phyloP scores from a whole-genome alignment of 2,113 vertebrate species.

The Eulemur rufifrons region DNA sequence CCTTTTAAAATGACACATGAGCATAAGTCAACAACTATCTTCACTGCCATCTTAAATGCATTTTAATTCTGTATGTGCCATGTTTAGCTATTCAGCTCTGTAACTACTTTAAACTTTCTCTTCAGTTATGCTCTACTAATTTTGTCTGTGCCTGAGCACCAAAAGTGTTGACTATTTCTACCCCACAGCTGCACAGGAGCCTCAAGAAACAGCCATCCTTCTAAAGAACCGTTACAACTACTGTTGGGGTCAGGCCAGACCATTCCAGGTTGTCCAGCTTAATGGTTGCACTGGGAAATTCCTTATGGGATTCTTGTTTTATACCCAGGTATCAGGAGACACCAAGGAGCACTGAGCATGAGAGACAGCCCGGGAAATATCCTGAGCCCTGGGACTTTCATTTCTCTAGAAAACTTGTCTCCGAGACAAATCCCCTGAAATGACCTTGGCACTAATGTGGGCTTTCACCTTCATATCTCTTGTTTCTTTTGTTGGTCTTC shows the following conservation, averaged over 20 bases:
- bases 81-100: slow-evolving; percentile 63
- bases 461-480: slow-evolving; percentile 53
- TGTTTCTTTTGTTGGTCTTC: slow-evolving; percentile 60
- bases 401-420: slow-evolving; percentile 63
- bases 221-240: not conserved
- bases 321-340: slow-evolving; percentile 42
- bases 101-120: slow-evolving; percentile 55
- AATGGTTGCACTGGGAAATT: slow-evolving; percentile 14
- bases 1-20: slow-evolving; percentile 63
- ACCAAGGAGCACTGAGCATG: not conserved
- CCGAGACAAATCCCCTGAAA: slow-evolving; percentile 70
- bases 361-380: not conserved
- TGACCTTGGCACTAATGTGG: slow-evolving; percentile 64
- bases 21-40: not conserved
- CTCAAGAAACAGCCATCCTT: slow-evolving; percentile 26
- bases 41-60: slow-evolving; percentile 20
- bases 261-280: slow-evolving; percentile 21
- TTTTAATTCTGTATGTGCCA: slow-evolving; percentile 66
- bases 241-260: slow-evolving; percentile 33
- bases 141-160: slow-evolving; percentile 52
- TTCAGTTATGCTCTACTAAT: slow-evolving; percentile 12
- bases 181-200: slow-evolving; percentile 38
- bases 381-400: slow-evolving; percentile 70
- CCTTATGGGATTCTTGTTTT: slow-evolving; percentile 62
- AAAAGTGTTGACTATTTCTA: slow-evolving; percentile 54